Evolutionary conservation across 2,888 invertebrate species (phyloP).

Genomic region (Pycnomerus fuliginosus): DNA sequence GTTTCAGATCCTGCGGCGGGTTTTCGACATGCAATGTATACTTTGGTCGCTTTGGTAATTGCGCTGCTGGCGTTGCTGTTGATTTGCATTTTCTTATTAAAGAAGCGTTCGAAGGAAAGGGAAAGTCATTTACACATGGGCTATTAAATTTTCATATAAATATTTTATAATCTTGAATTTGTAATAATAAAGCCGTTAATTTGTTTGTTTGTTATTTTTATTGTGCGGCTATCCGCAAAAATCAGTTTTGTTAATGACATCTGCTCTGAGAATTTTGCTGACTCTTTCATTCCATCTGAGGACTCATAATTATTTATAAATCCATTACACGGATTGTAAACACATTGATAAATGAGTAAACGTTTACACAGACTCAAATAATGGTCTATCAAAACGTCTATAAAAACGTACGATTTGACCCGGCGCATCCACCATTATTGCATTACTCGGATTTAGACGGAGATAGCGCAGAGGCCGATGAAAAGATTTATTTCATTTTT

Average conservation of each 20-base stretch:
- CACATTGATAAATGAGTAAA: no score
- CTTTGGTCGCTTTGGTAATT: slow-evolving; percentile 59
- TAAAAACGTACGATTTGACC: no score
- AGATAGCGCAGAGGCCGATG: no score
- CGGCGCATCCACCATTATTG: no score
- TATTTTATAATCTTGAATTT: background rate
- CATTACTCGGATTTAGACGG: no score
- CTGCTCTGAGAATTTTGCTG: background rate
- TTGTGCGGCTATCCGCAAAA: background rate
- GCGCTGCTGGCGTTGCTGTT: slow-evolving; percentile 56
- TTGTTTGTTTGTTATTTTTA: background rate
- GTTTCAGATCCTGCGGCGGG: slow-evolving; percentile 51
- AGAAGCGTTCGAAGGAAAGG: slow-evolving; percentile 47
- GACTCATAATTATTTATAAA: no score
- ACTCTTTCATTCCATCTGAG: no score
- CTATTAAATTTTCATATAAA: slow-evolving; percentile 22
- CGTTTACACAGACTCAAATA: no score
- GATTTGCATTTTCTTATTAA: slow-evolving; percentile 57
- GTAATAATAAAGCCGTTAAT: background rate
- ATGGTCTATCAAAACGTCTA: no score
- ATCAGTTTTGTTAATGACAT: background rate
- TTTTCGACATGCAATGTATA: slow-evolving; percentile 62
- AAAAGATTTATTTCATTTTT: no score
- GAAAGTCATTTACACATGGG: slow-evolving; percentile 42
- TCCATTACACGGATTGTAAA: no score